Evolutionary conservation across 2,113 vertebrate species (phyloP).

Genomic region (Otolemur garnettii): DNA sequence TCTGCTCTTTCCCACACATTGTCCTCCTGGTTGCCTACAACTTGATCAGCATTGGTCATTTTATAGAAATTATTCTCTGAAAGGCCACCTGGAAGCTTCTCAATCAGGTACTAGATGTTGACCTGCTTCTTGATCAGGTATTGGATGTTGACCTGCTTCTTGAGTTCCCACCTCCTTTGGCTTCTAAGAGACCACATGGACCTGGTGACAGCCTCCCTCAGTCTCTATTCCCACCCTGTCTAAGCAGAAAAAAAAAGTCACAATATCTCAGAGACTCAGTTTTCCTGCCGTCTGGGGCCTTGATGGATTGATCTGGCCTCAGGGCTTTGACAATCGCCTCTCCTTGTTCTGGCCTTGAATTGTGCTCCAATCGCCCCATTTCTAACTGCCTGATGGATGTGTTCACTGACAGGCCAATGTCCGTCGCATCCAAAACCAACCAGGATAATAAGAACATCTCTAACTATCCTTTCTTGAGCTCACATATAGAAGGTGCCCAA

Average conservation of each 20-base stretch:
- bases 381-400: neutral
- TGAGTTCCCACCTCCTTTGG: neutral
- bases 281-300: neutral
- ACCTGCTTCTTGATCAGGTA: neutral
- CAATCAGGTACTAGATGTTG: neutral
- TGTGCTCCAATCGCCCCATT: fast-evolving
- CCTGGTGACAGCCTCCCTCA: neutral
- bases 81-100: neutral
- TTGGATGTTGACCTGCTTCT: neutral
- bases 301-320: neutral
- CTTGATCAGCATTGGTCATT: neutral
- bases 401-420: neutral
- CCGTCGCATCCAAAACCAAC: neutral
- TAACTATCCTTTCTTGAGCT: neutral
- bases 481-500: too few relatives aligned
- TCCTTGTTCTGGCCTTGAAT: neutral
- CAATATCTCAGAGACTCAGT: neutral
- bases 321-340: neutral
- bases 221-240: too few relatives aligned
- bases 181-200: neutral
- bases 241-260: neutral
- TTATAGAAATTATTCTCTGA: neutral
- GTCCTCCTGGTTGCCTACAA: neutral
- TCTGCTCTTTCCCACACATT: neutral
- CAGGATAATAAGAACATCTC: neutral